Percentiles rank a stretch among this genome's conserved stretches.
These are phyloP conservation scores for Galeopsomyia nigrocyanea DNA, from an alignment of 2,888 invertebrate species.

Conservation along the genomic window DNA sequence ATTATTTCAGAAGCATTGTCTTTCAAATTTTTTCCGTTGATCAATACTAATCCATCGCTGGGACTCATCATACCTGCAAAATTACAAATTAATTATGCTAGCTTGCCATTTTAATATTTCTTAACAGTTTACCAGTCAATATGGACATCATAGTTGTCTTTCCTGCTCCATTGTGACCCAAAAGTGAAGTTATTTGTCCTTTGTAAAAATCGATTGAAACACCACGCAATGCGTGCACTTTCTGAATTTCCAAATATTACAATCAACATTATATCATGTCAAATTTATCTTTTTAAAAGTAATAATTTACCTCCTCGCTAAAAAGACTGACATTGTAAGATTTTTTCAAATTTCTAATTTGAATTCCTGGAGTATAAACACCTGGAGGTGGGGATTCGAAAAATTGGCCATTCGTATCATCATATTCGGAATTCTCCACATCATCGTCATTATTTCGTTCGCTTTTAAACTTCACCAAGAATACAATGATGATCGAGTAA, in stretches of 20 bases:
- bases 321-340: constrained; percentile 57
- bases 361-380: constrained; percentile 66
- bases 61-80: constrained; percentile 74
- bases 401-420: constrained; percentile 55
- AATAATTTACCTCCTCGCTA: constrained; percentile 54
- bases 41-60: constrained; percentile 76
- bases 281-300: no score
- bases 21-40: constrained; percentile 79
- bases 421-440: constrained; percentile 50
- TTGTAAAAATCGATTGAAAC: constrained; percentile 75
- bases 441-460: no score
- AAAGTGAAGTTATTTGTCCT: constrained; percentile 85
- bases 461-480: no score
- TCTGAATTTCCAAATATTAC: no score
- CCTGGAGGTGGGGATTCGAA: constrained; percentile 61
- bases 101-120: background rate
- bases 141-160: constrained; percentile 94
- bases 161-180: constrained; percentile 89
- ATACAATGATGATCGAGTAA: no score
- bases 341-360: constrained; percentile 71
- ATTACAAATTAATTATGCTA: background rate
- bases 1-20: constrained; percentile 77
- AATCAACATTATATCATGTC: no score
- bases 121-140: constrained; percentile 74
- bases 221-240: constrained; percentile 54